Evolutionary conservation across 1,140 invertebrate species (phyloP).

Genomic region (Paracyclopina nana): DNA sequence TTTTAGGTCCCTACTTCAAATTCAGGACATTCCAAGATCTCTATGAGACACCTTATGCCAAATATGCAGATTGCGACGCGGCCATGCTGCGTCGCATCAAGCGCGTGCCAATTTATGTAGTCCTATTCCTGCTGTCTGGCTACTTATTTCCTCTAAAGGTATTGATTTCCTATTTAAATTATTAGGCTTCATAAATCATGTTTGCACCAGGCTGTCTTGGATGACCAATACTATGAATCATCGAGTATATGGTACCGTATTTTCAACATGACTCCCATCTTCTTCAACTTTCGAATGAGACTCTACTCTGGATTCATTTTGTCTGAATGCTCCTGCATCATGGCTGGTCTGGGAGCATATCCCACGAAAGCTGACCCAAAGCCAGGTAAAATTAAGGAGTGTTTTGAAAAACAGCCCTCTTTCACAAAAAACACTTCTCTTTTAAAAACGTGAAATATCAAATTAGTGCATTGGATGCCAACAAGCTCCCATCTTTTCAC

Average conservation of each 20-base stretch:
- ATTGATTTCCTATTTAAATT: conserved; percentile 21
- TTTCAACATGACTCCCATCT: conserved; percentile 64
- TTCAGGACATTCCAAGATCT: conserved; percentile 66
- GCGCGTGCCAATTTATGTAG: conserved; percentile 41
- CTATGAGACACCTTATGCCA: conserved; percentile 42
- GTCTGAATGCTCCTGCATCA: conserved; percentile 75
- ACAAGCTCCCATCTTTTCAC: not conserved
- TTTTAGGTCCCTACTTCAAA: conserved; percentile 61
- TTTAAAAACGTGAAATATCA: not conserved
- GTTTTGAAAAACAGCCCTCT: not conserved
- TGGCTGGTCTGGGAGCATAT: conserved; percentile 72
- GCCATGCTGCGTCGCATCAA: conserved; percentile 39
- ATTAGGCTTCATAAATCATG: conserved; percentile 13
- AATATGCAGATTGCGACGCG: conserved; percentile 38
- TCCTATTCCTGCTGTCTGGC: conserved; percentile 43
- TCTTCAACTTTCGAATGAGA: conserved; percentile 64
- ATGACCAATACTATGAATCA: conserved; percentile 42
- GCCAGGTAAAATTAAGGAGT: conserved; percentile 42
- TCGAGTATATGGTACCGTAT: conserved; percentile 48
- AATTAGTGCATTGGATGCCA: not conserved
- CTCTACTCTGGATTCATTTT: conserved; percentile 73
- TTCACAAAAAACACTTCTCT: conserved; percentile 9
- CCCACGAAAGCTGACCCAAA: conserved; percentile 44
- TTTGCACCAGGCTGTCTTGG: conserved; percentile 43
- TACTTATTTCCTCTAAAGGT: conserved; percentile 51